These are phyloP conservation scores for Mirza zaza DNA, from an alignment of 2,113 vertebrate genomes.

Conservation along the genomic window DNA sequence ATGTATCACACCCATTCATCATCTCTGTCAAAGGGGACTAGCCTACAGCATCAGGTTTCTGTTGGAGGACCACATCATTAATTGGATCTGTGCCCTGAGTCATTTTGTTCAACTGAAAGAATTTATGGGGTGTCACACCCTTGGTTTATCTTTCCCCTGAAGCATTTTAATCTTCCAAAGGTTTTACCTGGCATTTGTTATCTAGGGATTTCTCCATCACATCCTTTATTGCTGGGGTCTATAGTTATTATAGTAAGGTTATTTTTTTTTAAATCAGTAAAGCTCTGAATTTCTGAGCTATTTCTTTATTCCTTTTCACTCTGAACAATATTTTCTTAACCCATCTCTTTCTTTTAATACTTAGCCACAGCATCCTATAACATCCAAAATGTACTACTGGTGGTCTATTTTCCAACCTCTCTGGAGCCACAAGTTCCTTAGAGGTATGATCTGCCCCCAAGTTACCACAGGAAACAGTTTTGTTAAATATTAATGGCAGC, in stretches of 20 bases:
- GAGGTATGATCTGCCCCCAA: not conserved
- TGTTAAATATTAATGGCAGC: not conserved
- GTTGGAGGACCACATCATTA: not conserved
- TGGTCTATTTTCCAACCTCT: not conserved
- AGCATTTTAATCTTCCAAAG: conserved; percentile 32
- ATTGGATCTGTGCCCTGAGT: conserved; percentile 22
- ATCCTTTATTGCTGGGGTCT: not conserved
- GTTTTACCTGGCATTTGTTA: not conserved
- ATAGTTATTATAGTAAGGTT: not conserved
- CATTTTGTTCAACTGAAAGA: conserved; percentile 7
- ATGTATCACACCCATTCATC: not conserved
- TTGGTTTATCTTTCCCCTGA: not conserved
- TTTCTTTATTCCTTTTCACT: not conserved
- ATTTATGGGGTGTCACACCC: not conserved
- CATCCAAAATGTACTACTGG: not conserved
- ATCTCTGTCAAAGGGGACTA: not conserved
- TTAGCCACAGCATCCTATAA: not conserved
- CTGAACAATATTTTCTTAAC: not conserved
- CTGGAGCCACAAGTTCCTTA: not conserved
- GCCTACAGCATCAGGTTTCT: not conserved
- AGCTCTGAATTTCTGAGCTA: not conserved
- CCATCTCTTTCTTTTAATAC: not conserved
- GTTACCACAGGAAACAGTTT: not conserved
- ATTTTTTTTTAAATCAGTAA: not conserved
- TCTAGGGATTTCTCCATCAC: not conserved